Conservation (phyloP, 2,797 vertebrate species). For the Enteromius trimaculatus region DNA sequence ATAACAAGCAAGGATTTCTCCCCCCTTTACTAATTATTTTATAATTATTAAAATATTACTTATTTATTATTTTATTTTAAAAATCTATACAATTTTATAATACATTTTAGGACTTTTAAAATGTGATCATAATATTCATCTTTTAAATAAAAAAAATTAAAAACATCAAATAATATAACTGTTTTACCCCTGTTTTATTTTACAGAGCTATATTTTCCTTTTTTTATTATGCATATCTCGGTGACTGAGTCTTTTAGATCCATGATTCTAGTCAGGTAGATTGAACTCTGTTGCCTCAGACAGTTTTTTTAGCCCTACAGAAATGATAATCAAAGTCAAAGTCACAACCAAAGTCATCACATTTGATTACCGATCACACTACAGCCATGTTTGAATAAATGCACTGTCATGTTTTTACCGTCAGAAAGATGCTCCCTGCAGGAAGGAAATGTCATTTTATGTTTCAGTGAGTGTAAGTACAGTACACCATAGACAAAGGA, state of each 20-base stretch:
- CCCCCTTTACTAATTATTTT: neutral
- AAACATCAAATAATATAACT: neutral
- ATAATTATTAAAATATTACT: neutral
- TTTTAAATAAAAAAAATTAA: neutral
- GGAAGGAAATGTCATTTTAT: constrained; percentile 36
- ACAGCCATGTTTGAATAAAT: constrained; percentile 10
- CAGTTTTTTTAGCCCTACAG: neutral
- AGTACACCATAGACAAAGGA: constrained; percentile 11
- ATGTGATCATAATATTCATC: neutral
- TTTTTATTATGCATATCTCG: neutral
- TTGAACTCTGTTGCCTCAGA: neutral
- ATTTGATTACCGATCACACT: constrained; percentile 36
- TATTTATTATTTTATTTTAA: neutral
- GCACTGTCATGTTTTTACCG: constrained; percentile 29
- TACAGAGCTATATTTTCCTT: neutral
- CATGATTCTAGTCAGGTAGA: neutral
- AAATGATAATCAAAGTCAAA: constrained; percentile 35
- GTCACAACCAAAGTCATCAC: constrained; percentile 41
- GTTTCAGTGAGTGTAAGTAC: constrained; percentile 28
- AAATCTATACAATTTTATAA: neutral
- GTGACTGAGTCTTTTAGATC: neutral
- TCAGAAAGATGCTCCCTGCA: constrained; percentile 29
- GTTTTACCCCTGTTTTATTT: neutral
- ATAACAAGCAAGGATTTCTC: constrained; percentile 36
- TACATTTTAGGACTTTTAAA: neutral